Conservation (phyloP, 2,113 vertebrate species). For the Rhadina sibilatrix region DNA sequence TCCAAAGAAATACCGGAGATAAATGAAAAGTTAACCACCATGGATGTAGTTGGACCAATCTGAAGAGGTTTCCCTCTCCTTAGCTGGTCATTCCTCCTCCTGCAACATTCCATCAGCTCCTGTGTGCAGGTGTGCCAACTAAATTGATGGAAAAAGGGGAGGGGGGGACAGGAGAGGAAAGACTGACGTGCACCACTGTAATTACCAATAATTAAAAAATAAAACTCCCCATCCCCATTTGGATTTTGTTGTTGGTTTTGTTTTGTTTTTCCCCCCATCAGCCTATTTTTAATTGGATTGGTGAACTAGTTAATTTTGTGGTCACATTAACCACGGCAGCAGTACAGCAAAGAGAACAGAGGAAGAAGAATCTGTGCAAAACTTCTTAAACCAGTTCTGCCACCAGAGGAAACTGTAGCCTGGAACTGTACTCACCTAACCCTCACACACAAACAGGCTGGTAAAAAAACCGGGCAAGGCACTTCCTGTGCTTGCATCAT, state of each 20-base stretch:
- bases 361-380: not conserved
- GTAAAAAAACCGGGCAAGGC: not conserved
- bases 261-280: not conserved
- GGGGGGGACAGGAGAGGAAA: fast-evolving
- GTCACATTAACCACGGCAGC: not conserved
- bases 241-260: not conserved
- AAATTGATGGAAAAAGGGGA: not conserved
- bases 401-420: not conserved
- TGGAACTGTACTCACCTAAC: not conserved
- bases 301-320: not conserved
- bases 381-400: not conserved
- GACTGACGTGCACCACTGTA: not conserved
- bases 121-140: not conserved
- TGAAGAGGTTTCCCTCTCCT: not conserved
- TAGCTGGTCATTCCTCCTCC: not conserved
- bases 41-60: not conserved
- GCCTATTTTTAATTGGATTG: not conserved
- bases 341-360: not conserved
- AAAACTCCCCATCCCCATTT: fast-evolving
- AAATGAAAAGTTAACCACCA: not conserved
- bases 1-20: not conserved
- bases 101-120: not conserved
- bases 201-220: not conserved
- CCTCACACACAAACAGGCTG: not conserved
- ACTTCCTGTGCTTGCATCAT: not conserved